Conservation (phyloP, 2,888 invertebrate genomes). For the Fissipunctia ypsillon region DNA sequence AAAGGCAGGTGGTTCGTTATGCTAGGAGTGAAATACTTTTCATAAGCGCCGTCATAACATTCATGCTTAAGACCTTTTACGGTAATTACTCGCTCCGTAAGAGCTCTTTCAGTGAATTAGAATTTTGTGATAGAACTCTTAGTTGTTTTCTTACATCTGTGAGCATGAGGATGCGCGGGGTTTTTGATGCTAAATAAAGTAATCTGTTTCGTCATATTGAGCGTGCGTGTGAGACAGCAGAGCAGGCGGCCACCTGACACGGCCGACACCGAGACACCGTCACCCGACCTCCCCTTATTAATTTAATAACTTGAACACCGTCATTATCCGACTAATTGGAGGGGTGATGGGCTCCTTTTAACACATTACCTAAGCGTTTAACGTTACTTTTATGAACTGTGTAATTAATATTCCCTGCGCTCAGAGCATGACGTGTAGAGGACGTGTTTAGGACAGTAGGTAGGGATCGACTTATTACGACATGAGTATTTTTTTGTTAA, state of each 20-base stretch:
- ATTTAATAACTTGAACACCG: conserved; percentile 90
- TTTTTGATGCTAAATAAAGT: conserved; percentile 8
- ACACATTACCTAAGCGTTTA: conserved; percentile 88
- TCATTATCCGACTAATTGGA: conserved; percentile 89
- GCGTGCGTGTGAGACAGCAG: conserved; percentile 44
- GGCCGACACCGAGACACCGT: conserved; percentile 73
- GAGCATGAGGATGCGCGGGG: conserved; percentile 57
- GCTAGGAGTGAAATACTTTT: conserved; percentile 86
- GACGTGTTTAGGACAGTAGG: neutral
- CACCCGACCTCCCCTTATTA: conserved; percentile 86
- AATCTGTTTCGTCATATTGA: conserved; percentile 16
- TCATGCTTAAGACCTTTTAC: conserved; percentile 89
- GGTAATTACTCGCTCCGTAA: conserved; percentile 84
- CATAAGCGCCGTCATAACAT: conserved; percentile 90
- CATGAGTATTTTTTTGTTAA: conserved; percentile 9
- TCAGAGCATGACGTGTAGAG: conserved; percentile 32
- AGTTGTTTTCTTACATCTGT: conserved; percentile 81
- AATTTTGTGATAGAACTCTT: conserved; percentile 87
- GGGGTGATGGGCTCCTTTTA: conserved; percentile 88
- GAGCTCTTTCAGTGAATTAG: conserved; percentile 85
- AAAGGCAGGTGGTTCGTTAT: conserved; percentile 80
- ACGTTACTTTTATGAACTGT: conserved; percentile 87
- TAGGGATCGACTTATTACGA: conserved; percentile 22
- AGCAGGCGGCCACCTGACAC: conserved; percentile 74
- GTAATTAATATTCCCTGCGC: conserved; percentile 82